Conservation (phyloP, 2,113 vertebrate genomes). For the Rhagologus leucostigma region DNA sequence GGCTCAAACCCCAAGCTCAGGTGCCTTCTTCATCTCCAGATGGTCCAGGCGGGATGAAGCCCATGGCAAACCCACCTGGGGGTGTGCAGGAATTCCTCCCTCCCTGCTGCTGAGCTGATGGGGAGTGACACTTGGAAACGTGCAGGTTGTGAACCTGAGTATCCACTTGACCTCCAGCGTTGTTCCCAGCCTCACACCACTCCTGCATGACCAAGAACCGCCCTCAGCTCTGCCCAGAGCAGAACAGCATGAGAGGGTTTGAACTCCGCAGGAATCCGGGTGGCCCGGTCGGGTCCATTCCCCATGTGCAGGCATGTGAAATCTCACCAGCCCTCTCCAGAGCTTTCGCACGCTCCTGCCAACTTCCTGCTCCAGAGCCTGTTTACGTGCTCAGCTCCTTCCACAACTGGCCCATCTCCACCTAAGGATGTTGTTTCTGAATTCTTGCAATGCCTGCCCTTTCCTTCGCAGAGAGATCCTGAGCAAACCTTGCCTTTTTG, state of each 20-base stretch:
- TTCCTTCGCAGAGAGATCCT: not conserved
- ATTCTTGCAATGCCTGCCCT: conserved; percentile 37
- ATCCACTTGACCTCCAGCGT: not conserved
- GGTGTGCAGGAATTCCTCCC: not conserved
- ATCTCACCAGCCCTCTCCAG: not conserved
- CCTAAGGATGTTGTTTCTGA: conserved; percentile 33
- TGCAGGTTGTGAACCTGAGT: not conserved
- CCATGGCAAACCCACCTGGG: accelerated
- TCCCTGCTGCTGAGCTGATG: not conserved
- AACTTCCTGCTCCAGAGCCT: not conserved
- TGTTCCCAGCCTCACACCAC: not conserved
- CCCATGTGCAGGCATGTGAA: not conserved
- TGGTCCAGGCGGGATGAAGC: not conserved
- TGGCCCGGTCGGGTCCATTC: not conserved
- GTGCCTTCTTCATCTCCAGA: not conserved
- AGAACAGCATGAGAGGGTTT: accelerated
- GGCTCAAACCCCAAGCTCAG: not conserved
- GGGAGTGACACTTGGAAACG: accelerated
- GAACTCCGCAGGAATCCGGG: not conserved
- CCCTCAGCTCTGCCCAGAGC: not conserved
- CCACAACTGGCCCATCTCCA: conserved; percentile 10
- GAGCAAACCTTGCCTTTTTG: not conserved
- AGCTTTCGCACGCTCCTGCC: not conserved
- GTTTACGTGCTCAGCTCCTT: not conserved
- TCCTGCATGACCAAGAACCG: accelerated